Evolutionary conservation across 1,140 invertebrate genomes (phyloP).

Genomic region (Phymorhynchus buccinoides): DNA sequence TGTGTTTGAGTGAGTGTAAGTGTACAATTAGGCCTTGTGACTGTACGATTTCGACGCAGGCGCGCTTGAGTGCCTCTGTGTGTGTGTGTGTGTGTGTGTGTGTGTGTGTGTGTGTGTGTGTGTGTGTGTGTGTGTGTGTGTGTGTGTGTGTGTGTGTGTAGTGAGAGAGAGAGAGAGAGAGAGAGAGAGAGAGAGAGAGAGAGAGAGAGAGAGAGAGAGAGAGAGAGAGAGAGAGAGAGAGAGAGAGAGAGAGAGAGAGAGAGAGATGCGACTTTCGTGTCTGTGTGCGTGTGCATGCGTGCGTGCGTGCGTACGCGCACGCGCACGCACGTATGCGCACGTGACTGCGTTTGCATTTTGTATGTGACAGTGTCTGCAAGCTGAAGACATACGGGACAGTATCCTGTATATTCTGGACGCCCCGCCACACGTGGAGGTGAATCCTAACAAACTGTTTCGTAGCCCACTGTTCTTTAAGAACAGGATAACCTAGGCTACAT

Average conservation of each 20-base stretch:
- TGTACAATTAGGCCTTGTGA: background rate
- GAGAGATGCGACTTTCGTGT: no score
- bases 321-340: background rate
- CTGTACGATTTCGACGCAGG: background rate
- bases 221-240: background rate
- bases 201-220: conserved; percentile 23
- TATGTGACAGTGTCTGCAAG: conserved; percentile 53
- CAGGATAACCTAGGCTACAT: no score
- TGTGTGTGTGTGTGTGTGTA: no score
- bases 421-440: conserved; percentile 57
- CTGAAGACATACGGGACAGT: conserved; percentile 52
- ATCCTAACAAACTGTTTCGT: no score
- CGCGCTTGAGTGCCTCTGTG: no score
- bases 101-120: background rate
- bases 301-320: background rate
- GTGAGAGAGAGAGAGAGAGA: conserved; percentile 14
- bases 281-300: background rate
- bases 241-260: no score
- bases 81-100: background rate
- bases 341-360: no score
- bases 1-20: background rate
- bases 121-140: background rate
- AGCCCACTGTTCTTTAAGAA: no score
- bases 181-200: conserved; percentile 25
- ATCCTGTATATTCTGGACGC: conserved; percentile 54